Conservation (phyloP, 2,888 invertebrate genomes). For the Cryptocheilus praepositus region DNA sequence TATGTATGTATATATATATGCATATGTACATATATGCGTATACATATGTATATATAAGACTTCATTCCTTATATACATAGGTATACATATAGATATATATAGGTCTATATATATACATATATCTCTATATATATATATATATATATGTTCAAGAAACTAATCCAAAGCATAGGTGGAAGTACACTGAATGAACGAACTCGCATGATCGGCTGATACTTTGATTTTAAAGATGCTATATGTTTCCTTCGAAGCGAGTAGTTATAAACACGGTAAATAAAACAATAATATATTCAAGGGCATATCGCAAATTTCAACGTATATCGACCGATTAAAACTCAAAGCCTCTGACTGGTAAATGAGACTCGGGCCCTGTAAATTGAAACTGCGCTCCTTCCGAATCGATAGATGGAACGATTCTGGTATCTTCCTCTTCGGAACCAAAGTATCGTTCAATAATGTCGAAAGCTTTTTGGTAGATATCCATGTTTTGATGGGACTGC, state of each 20-base stretch:
- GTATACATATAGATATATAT: neutral
- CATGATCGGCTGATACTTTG: slow-evolving; percentile 29
- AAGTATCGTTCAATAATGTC: slow-evolving; percentile 98
- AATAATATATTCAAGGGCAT: slow-evolving; percentile 47
- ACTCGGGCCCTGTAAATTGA: slow-evolving; percentile 73
- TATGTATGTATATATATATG: slow-evolving; percentile 2
- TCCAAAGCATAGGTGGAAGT: slow-evolving; percentile 27
- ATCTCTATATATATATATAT: neutral
- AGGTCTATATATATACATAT: slow-evolving; percentile 22
- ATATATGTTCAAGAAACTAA: slow-evolving; percentile 36
- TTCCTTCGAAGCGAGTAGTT: slow-evolving; percentile 34
- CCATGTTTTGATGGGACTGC: slow-evolving; percentile 97
- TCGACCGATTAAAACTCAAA: slow-evolving; percentile 83
- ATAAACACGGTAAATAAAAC: slow-evolving; percentile 46
- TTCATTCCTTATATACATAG: too few species aligned
- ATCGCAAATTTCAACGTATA: slow-evolving; percentile 36
- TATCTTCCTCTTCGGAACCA: slow-evolving; percentile 92
- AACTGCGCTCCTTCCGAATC: slow-evolving; percentile 85
- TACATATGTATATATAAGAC: slow-evolving; percentile 18
- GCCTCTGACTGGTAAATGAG: slow-evolving; percentile 83
- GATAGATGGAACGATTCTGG: slow-evolving; percentile 86
- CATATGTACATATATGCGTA: neutral
- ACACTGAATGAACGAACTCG: slow-evolving; percentile 31
- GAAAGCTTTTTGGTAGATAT: slow-evolving; percentile 97
- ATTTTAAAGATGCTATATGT: slow-evolving; percentile 36